Evolutionary conservation across 2,888 invertebrate genomes (phyloP).

Genomic region (Melolontha melolontha): DNA sequence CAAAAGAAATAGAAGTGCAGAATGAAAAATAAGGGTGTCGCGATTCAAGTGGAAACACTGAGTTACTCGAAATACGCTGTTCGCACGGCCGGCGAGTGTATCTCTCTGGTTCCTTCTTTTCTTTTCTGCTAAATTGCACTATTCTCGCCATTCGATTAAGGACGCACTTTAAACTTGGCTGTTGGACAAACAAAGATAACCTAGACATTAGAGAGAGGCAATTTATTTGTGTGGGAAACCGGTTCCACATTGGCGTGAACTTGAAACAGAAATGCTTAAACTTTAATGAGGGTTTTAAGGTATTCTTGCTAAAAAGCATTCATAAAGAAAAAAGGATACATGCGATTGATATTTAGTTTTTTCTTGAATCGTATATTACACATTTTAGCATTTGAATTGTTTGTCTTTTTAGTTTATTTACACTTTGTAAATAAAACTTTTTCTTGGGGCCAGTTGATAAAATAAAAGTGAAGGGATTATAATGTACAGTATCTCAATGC

Average conservation of each 20-base stretch:
- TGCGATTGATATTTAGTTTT: too few relatives aligned
- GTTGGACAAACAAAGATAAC: conserved; percentile 9
- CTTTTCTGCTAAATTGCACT: conserved; percentile 16
- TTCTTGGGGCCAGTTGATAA: too few relatives aligned
- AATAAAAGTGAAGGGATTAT: too few relatives aligned
- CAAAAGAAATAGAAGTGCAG: conserved; percentile 3
- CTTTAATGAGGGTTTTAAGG: not conserved
- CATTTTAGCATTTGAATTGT: too few relatives aligned
- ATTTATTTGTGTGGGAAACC: not conserved
- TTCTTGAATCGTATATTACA: too few relatives aligned
- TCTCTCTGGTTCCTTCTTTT: conserved; percentile 7
- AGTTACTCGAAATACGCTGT: not conserved
- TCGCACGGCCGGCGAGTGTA: not conserved
- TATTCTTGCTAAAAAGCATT: too few relatives aligned
- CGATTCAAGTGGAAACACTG: conserved; percentile 5
- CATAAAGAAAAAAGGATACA: too few relatives aligned
- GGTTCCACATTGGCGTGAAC: not conserved
- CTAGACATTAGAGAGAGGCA: conserved; percentile 6
- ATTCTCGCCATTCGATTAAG: conserved; percentile 19
- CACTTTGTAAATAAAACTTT: too few relatives aligned
- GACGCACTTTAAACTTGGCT: not conserved
- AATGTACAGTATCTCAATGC: too few relatives aligned
- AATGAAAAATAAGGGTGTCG: conserved; percentile 5
- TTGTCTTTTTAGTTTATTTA: too few relatives aligned
- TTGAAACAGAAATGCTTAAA: not conserved